Evolutionary conservation across 2,113 vertebrate genomes (phyloP), one percentile per base, ranked within the genome.

Genomic region (Actenoides hombroni): DNA sequence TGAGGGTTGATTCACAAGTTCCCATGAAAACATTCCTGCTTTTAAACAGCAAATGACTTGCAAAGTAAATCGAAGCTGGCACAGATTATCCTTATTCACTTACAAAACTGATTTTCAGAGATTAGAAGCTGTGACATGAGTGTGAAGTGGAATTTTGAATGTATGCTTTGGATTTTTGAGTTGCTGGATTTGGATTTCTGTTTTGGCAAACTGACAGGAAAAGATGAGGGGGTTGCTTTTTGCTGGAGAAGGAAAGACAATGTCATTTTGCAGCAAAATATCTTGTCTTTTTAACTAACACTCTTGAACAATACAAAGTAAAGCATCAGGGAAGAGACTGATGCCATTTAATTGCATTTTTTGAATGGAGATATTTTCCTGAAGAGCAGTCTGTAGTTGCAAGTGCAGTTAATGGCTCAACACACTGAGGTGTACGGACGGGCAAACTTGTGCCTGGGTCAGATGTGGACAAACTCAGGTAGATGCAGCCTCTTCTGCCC

Each of bases 361-460:
- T 39, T 29, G 46, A 35, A 40, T 13, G 35, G 76, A 81, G 48
- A 1, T 61, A 1, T 40, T 31, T 91, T 68, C 20, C 46, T 35
- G 39, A 35, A 10, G 39, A 33, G 31, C 46, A 13, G 9, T 33
- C n/a, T 16, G 1, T 68, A 11, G 28, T 35, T 29, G 10, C 46
- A 40, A 46, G 53, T 12, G 14, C 37, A 37, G 14, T 39, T 24
- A 28, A 7, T 13, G 35, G 60, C 39, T 60, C 11, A 16, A 14
- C 0, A 2, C 13, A 37, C 39, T 25, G 63, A 42, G n/a, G 54
- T 13, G n/a, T 54, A 16, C 2, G n/a, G 63, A 15, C 5, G 3
- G 29, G 28, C 0, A 3, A 65, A 35, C 20, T 19, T 61, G 8
- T 16, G 60, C 5, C 1, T 3, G 24, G 0, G 0, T 63, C 8